phyloP scores from a whole-genome alignment of 2,113 vertebrate genomes.

The Centropus bengalensis region DNA sequence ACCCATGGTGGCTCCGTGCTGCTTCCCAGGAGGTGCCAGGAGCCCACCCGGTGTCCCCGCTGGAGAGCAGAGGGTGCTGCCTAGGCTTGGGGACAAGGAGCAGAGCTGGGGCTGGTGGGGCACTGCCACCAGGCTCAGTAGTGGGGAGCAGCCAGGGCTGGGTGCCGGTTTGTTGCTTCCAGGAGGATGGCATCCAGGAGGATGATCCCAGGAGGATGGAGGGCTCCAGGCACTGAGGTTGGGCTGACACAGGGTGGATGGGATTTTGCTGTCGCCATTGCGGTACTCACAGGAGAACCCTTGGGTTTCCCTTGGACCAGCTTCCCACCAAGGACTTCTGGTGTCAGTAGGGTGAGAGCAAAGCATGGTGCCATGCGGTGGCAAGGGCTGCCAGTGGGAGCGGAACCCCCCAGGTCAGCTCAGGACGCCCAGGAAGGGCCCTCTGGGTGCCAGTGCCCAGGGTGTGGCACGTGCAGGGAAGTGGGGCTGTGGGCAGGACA shows the following conservation, averaged over 20 bases:
- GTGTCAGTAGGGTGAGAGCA: background rate
- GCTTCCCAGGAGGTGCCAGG: background rate
- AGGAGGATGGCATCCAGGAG: too few species aligned
- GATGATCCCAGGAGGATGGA: background rate
- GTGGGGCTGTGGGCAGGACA: background rate
- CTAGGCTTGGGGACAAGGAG: background rate
- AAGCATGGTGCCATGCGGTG: rapidly evolving
- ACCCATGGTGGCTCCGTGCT: background rate
- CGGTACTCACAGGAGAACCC: background rate
- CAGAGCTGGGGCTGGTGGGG: background rate
- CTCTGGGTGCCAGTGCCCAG: background rate
- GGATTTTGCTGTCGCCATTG: rapidly evolving
- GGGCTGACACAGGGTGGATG: background rate
- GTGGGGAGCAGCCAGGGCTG: background rate
- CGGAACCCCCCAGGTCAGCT: background rate
- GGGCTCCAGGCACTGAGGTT: rapidly evolving
- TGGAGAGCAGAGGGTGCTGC: background rate
- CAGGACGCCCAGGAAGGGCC: background rate
- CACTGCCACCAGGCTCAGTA: rapidly evolving
- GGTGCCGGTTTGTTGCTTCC: background rate
- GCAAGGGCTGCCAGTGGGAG: background rate
- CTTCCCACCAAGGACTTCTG: background rate
- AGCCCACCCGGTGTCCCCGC: rapidly evolving
- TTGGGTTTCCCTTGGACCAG: background rate
- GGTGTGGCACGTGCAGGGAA: rapidly evolving